phyloP scores from a whole-genome alignment of 2,888 invertebrate species.

The Drosophila seclusa region DNA sequence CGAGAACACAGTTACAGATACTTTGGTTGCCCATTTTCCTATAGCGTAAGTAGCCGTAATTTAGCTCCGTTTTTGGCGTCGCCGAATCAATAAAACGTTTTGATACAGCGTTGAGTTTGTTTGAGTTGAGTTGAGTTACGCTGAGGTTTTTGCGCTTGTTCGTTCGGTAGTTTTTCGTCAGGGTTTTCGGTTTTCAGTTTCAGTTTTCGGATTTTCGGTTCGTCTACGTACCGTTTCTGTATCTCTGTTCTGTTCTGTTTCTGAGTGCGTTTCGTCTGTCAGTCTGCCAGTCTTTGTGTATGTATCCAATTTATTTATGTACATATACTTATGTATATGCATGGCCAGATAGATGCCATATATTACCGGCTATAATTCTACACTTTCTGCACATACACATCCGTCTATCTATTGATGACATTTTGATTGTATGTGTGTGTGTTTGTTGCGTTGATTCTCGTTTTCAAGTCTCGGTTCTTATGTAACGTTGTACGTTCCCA shows the following conservation, averaged over 20 bases:
- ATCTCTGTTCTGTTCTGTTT: conserved; percentile 54
- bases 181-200: conserved; percentile 48
- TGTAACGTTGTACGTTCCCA: conserved; percentile 38
- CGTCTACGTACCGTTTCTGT: conserved; percentile 52
- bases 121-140: conserved; percentile 54
- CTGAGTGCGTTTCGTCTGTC: conserved; percentile 52
- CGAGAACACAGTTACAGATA: conserved; percentile 37
- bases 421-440: conserved; percentile 22
- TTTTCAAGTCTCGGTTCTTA: conserved; percentile 55
- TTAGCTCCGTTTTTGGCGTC: conserved; percentile 70
- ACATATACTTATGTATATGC: conserved; percentile 37
- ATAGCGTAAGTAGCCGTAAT: conserved; percentile 66
- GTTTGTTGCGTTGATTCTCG: conserved; percentile 19
- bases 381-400: conserved; percentile 25
- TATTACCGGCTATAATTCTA: conserved; percentile 59
- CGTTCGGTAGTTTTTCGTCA: conserved; percentile 64
- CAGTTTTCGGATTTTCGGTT: conserved; percentile 36
- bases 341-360: conserved; percentile 58
- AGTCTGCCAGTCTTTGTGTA: conserved; percentile 36
- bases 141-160: conserved; percentile 68
- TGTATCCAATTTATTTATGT: conserved; percentile 57
- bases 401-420: conserved; percentile 18
- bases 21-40: conserved; percentile 46
- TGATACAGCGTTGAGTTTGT: conserved; percentile 51
- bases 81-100: conserved; percentile 74